Conservation (phyloP, 2,888 invertebrate species). For the Fragum sueziense region DNA sequence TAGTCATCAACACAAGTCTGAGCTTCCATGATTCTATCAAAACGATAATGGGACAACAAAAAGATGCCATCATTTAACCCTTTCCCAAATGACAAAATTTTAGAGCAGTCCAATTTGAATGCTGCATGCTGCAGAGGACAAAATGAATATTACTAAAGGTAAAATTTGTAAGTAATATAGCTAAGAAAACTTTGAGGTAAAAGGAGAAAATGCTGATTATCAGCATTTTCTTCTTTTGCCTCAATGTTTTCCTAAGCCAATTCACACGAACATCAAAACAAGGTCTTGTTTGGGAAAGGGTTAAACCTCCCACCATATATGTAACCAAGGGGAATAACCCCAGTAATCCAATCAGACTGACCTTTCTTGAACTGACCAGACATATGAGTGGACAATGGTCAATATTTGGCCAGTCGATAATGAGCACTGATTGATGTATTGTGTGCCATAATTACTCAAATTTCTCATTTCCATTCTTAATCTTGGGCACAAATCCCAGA, state of each 20-base stretch:
- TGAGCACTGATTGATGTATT: conserved; percentile 40
- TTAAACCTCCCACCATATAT: background rate
- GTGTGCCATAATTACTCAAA: conserved; percentile 45
- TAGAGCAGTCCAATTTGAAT: background rate
- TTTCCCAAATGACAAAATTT: too few species aligned
- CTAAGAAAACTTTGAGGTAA: background rate
- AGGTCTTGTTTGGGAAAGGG: too few species aligned
- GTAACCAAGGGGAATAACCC: conserved; percentile 21
- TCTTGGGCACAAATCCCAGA: conserved; percentile 31
- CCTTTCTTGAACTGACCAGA: conserved; percentile 4
- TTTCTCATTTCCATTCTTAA: conserved; percentile 53
- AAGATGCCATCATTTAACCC: background rate
- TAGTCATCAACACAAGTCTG: too few species aligned
- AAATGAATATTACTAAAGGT: too few species aligned
- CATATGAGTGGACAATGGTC: conserved; percentile 17
- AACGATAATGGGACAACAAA: too few species aligned
- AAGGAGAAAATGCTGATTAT: background rate
- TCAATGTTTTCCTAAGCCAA: too few species aligned
- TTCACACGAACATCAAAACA: too few species aligned
- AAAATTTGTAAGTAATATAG: too few species aligned
- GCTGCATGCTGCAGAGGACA: too few species aligned
- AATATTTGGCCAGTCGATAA: conserved; percentile 36
- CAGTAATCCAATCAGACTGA: conserved; percentile 9
- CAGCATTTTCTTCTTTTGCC: too few species aligned
- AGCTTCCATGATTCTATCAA: too few species aligned